Percentiles rank a stretch among this genome's conserved stretches.
Conservation (phyloP, 2,797 vertebrate genomes). For the Xyrichtys novacula region DNA sequence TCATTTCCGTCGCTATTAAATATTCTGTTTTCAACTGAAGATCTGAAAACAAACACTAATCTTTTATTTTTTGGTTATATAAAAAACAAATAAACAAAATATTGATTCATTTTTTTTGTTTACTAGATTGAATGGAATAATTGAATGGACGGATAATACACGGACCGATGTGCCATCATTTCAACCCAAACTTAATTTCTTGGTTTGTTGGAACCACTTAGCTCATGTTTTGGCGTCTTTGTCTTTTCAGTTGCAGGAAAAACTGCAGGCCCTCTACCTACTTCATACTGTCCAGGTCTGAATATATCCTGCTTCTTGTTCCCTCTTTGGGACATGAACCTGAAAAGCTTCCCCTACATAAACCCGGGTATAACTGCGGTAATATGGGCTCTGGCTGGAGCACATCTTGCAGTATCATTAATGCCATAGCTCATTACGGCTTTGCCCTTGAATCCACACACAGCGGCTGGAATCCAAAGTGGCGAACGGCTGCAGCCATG, state of each 20-base stretch:
- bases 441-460: constrained; percentile 55
- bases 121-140: no score
- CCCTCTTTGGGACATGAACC: constrained; percentile 33
- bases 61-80: no score
- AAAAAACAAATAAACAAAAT: no score
- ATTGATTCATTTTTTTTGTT: no score
- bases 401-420: constrained; percentile 71
- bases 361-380: constrained; percentile 44
- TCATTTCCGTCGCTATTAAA: no score
- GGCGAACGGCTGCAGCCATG: constrained; percentile 57
- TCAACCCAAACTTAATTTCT: background rate
- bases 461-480: constrained; percentile 32
- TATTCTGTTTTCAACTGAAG: no score
- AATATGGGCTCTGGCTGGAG: constrained; percentile 30
- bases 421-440: constrained; percentile 65
- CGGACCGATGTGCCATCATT: constrained; percentile 1
- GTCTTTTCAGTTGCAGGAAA: no score
- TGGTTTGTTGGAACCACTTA: background rate
- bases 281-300: constrained; percentile 20
- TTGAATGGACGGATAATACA: no score
- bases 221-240: no score
- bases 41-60: no score
- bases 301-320: constrained; percentile 51
- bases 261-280: constrained; percentile 25
- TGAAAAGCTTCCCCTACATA: constrained; percentile 43